Conservation (phyloP, 2,888 invertebrate species). For the Volucella bombylans region DNA sequence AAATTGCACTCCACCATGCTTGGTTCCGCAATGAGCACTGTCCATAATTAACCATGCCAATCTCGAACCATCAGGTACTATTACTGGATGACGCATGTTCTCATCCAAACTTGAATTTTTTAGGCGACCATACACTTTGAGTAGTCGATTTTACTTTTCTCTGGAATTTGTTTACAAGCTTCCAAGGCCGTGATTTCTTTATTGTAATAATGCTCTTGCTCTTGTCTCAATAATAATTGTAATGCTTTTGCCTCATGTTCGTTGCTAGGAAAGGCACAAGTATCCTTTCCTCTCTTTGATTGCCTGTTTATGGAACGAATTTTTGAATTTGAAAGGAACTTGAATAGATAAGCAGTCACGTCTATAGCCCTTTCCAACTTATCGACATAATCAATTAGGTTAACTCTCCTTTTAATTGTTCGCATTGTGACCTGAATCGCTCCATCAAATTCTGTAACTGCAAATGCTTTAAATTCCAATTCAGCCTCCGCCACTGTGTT, state of each 20-base stretch:
- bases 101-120: constrained; percentile 6
- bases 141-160: not conserved
- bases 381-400: constrained; percentile 4
- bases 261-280: not conserved
- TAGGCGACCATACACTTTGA: not conserved
- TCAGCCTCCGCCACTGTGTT: constrained; percentile 1
- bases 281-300: constrained; percentile 3
- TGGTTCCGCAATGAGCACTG: not conserved
- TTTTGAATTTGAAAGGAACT: not conserved
- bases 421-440: constrained; percentile 11
- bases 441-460: constrained; percentile 2
- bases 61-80: constrained; percentile 1
- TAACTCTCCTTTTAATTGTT: constrained; percentile 5
- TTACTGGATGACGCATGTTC: constrained; percentile 6
- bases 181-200: no score
- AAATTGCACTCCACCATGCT: no score
- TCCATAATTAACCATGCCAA: not conserved
- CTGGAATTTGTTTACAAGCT: not conserved
- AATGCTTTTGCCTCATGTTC: constrained; percentile 1
- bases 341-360: constrained; percentile 11
- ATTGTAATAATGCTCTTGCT: not conserved
- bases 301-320: not conserved
- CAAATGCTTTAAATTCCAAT: not conserved
- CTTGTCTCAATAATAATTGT: not conserved
- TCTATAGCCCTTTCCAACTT: constrained; percentile 4